Conservation (phyloP, 2,113 vertebrate species). For the Chelonoidis abingdonii region DNA sequence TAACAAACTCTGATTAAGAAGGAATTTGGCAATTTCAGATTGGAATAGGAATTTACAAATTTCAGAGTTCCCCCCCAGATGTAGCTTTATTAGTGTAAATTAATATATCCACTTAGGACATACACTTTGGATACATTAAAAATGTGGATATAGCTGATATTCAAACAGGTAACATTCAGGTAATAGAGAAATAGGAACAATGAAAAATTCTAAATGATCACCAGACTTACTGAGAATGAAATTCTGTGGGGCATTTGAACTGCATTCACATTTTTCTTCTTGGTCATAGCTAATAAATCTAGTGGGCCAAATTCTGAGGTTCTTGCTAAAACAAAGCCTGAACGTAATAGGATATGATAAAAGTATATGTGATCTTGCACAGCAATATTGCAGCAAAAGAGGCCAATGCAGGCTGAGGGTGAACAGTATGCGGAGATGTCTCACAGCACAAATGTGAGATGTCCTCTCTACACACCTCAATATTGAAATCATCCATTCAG, state of each 20-base stretch:
- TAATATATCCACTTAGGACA: constrained; percentile 17
- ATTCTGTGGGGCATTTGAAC: background rate
- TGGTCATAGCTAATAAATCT: constrained; percentile 21
- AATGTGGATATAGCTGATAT: constrained; percentile 9
- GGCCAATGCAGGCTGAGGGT: background rate
- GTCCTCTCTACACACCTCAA: background rate
- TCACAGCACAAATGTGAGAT: background rate
- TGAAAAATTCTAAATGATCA: background rate
- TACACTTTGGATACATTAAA: background rate
- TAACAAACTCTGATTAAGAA: background rate
- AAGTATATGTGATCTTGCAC: background rate
- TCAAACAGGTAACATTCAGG: constrained; percentile 27
- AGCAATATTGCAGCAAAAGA: background rate
- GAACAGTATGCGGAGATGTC: background rate
- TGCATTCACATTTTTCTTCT: background rate
- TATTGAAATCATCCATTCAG: background rate
- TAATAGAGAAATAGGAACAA: background rate
- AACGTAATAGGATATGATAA: background rate
- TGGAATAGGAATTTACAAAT: constrained; percentile 33
- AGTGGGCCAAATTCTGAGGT: background rate
- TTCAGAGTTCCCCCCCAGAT: background rate
- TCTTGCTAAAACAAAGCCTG: background rate
- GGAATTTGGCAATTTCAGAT: background rate
- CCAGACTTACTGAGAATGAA: background rate
- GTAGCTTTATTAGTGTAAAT: background rate